These are phyloP conservation scores for Mongoloraphidia duomilia DNA, from an alignment of 2,888 invertebrate genomes.

Conservation along the genomic window DNA sequence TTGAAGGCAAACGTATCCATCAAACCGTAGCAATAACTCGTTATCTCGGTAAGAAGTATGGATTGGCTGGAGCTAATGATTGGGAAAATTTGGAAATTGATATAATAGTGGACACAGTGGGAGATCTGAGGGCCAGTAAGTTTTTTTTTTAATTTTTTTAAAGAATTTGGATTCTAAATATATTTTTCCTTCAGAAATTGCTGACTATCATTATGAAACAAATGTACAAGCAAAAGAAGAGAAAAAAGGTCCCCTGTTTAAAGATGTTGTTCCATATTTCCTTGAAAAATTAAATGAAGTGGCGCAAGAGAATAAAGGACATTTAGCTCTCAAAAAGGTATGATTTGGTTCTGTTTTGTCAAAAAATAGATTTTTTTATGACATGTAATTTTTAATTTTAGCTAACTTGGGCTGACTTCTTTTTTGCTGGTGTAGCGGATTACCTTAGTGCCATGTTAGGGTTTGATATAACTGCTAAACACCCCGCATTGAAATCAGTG, in stretches of 20 bases:
- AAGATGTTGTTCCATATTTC: constrained; percentile 40
- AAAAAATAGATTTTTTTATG: too few species aligned
- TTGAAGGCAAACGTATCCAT: constrained; percentile 43
- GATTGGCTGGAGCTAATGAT: constrained; percentile 37
- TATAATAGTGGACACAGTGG: constrained; percentile 41
- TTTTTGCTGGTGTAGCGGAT: constrained; percentile 41
- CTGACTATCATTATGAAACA: constrained; percentile 37
- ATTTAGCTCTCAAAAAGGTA: constrained; percentile 38
- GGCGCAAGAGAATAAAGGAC: constrained; percentile 42
- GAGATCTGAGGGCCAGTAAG: constrained; percentile 45
- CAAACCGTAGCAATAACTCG: constrained; percentile 46
- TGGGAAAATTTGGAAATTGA: constrained; percentile 49
- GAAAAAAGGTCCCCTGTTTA: constrained; percentile 33
- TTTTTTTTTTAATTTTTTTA: constrained; percentile 14
- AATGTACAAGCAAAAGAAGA: constrained; percentile 35
- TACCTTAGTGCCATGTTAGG: constrained; percentile 42
- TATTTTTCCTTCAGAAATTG: constrained; percentile 30
- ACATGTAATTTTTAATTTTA: constrained; percentile 18
- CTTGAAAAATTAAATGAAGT: constrained; percentile 40
- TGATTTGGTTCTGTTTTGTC: too few species aligned
- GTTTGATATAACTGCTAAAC: constrained; percentile 38
- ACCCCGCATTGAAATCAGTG: constrained; percentile 39
- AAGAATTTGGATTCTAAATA: constrained; percentile 22
- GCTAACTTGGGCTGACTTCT: constrained; percentile 51
- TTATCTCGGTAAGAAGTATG: constrained; percentile 45